phyloP scores from a whole-genome alignment of 2,113 vertebrate genomes.

The Alethe diademata region DNA sequence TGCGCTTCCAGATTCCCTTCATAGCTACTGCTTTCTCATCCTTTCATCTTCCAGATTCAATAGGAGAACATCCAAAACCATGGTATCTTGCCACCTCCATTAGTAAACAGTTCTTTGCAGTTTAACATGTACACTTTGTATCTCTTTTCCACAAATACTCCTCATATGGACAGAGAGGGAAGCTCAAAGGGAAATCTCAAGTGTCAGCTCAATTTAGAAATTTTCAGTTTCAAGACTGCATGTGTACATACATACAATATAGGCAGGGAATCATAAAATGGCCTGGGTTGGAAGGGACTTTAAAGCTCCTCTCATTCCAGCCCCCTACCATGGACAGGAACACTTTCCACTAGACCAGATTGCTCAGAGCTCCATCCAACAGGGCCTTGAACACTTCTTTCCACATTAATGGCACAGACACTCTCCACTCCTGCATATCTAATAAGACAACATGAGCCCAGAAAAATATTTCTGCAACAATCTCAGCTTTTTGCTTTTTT shows the following conservation, averaged over 20 bases:
- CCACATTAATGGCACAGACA: not conserved
- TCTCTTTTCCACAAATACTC: not conserved
- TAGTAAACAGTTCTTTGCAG: not conserved
- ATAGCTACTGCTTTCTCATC: not conserved
- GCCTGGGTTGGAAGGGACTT: not conserved
- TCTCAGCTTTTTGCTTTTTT: not conserved
- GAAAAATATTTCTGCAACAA: not conserved
- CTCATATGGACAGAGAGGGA: not conserved
- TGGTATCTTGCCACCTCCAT: fast-evolving
- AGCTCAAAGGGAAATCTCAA: not conserved
- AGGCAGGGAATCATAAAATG: not conserved
- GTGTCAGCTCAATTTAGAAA: not conserved
- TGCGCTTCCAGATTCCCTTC: not conserved
- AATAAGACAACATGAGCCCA: not conserved
- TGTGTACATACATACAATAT: not conserved
- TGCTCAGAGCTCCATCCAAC: not conserved
- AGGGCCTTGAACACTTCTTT: not conserved
- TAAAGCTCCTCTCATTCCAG: not conserved
- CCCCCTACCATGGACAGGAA: not conserved
- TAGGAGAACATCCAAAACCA: not conserved
- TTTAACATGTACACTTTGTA: fast-evolving
- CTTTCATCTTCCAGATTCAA: not conserved
- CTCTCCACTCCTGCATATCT: not conserved
- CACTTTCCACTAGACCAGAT: not conserved
- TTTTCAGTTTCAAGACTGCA: not conserved